A percentile compares a stretch with the other conserved stretches of the same genome.
phyloP scores from a whole-genome alignment of 2,113 vertebrate species.

The Ctenomys sociabilis region DNA sequence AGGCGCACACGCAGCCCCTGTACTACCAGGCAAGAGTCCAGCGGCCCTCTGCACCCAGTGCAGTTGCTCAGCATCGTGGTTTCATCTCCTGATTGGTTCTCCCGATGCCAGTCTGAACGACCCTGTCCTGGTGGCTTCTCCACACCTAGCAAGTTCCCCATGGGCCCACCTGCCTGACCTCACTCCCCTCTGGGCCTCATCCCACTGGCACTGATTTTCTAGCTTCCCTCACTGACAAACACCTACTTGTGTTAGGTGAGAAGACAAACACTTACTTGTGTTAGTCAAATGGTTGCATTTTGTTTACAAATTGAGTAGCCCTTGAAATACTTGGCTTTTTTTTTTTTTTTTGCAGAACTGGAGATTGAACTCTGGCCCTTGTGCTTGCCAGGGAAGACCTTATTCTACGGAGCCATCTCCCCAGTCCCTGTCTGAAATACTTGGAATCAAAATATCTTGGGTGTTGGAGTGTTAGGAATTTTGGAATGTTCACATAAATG shows the following conservation, averaged over 20 bases:
- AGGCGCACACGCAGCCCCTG: neutral
- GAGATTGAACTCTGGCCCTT: too few species aligned
- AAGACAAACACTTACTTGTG: neutral
- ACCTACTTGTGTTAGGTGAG: neutral
- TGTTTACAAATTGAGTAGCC: neutral
- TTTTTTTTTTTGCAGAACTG: too few species aligned
- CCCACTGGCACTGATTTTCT: too few species aligned
- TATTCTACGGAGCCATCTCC: too few species aligned
- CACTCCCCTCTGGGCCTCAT: neutral
- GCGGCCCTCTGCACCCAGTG: neutral
- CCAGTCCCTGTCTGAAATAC: neutral
- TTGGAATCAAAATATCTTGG: neutral
- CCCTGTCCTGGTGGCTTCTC: neutral
- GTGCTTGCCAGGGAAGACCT: too few species aligned
- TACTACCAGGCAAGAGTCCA: neutral
- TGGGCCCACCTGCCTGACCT: neutral
- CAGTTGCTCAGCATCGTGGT: neutral
- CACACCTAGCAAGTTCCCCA: neutral
- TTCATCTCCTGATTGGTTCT: neutral
- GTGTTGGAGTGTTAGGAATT: neutral
- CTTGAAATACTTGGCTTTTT: too few species aligned
- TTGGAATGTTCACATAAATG: neutral
- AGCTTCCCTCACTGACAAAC: too few species aligned
- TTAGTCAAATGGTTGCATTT: neutral
- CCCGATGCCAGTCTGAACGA: neutral